Percentiles rank a stretch among this genome's conserved stretches.
These are phyloP conservation scores for Metopia argyrocephala DNA, from an alignment of 2,888 invertebrate species.

Conservation along the genomic window DNA sequence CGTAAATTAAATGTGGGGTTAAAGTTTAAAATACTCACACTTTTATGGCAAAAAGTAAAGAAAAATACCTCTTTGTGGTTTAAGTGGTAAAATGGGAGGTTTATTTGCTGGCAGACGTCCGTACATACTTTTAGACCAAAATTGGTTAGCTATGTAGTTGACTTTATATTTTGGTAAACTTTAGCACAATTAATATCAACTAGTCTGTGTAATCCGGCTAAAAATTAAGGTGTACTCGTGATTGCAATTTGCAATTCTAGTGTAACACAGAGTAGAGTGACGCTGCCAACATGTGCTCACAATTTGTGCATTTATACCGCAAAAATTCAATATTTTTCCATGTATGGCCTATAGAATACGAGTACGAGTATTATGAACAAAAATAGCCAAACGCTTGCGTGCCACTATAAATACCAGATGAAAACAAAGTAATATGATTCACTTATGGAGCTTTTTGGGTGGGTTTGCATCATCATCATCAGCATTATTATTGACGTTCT, in stretches of 20 bases:
- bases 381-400: not conserved
- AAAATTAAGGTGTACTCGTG: not conserved
- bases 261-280: slow-evolving; percentile 4
- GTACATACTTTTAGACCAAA: too few species aligned
- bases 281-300: slow-evolving; percentile 63
- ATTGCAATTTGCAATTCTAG: not conserved
- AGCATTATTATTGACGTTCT: not conserved
- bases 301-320: slow-evolving; percentile 65
- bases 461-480: slow-evolving; percentile 27
- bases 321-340: slow-evolving; percentile 57
- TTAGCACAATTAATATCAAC: not conserved
- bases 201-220: not conserved
- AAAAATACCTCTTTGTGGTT: slow-evolving; percentile 21
- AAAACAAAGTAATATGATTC: slow-evolving; percentile 34
- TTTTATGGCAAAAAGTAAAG: slow-evolving; percentile 21
- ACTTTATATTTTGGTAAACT: slow-evolving; percentile 15
- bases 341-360: slow-evolving; percentile 53
- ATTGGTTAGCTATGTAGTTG: slow-evolving; percentile 9
- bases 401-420: too few species aligned
- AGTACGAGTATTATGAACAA: too few species aligned
- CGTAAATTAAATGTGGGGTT: slow-evolving; percentile 69
- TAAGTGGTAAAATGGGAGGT: not conserved
- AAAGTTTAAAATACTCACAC: slow-evolving; percentile 67
- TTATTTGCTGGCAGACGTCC: slow-evolving; percentile 5
- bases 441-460: slow-evolving; percentile 38